Evolutionary conservation across 2,888 invertebrate genomes (phyloP), one percentile per base, ranked within the genome.

Genomic region (Oscheius sp.): DNA sequence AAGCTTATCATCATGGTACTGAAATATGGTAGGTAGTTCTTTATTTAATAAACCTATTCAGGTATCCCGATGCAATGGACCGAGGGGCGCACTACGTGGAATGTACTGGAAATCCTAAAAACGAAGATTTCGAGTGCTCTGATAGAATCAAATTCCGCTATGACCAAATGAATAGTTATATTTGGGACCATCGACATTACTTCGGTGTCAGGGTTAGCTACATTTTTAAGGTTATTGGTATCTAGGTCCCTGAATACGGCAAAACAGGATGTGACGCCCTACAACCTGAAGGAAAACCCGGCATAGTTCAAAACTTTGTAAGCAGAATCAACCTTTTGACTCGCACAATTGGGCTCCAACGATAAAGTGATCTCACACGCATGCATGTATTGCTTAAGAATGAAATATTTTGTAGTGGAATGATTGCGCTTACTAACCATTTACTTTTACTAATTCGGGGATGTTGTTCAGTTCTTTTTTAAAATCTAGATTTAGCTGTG

Each of bases 101-200:
- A 38, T 83, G 83, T 57, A 56, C 73, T 12, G 81, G 82, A 4
- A 30, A 41, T 2, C 83, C 83, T 12, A 80, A 74, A 47, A 78
- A 81, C 67, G 83, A 83, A 44, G 83, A 83, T 44, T 78, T 81
- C 33, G 51, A 67, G 0, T 83, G 83, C 65, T 79, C 78, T 6
- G 82, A 84, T 67, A 38, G 71, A 8, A 66, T 83, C 36, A 73
- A 75, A 9, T 83, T 82, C 57, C 73, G 74, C 24, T 51, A 71
- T 3, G 76, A 77, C 61, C 75, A 77, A 36, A 72, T 72, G 30
- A 74, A 73, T n/a, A 71, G 72, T 22, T 82, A 83, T 49, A 70
- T 80, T 22, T 74, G 73, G 68, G 81, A 82, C 47, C 83, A 83
- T 73, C 61, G 82, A 12, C 78, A 83, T 51, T 83, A 83, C 38